Evolutionary conservation across 2,797 vertebrate genomes (phyloP).

Genomic region (Leontopithecus rosalia): DNA sequence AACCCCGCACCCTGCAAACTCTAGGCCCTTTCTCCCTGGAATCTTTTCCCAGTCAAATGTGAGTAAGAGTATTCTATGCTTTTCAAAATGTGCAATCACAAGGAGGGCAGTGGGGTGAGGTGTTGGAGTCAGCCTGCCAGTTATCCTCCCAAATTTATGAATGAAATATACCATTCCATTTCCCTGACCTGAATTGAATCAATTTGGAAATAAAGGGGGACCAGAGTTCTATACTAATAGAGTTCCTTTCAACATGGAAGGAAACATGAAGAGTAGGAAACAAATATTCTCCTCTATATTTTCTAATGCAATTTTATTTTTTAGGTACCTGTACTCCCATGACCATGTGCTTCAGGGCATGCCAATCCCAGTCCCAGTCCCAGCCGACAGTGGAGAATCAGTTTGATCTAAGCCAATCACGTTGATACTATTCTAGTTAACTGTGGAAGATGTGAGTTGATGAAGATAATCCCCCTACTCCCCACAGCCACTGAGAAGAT

Average conservation of each 20-base stretch:
- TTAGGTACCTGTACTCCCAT: background rate
- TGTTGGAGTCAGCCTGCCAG: background rate
- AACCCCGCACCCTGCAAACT: fast-evolving
- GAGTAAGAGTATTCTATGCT: background rate
- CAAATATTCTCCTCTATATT: background rate
- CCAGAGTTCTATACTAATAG: background rate
- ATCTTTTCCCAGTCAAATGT: background rate
- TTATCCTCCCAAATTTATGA: background rate
- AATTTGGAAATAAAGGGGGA: background rate
- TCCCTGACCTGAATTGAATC: background rate
- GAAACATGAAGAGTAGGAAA: background rate
- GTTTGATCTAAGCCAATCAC: background rate
- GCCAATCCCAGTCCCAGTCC: background rate
- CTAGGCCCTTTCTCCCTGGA: background rate
- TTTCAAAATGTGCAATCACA: background rate
- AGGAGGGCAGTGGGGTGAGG: background rate
- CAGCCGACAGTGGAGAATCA: fast-evolving
- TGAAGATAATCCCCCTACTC: background rate
- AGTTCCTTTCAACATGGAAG: background rate
- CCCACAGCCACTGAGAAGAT: background rate
- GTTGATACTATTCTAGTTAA: background rate
- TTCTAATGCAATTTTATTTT: background rate
- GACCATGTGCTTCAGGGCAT: background rate
- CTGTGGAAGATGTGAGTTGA: background rate
- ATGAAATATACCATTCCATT: background rate